Evolutionary conservation across 2,797 vertebrate genomes (phyloP).

Genomic region (Characodon lateralis): DNA sequence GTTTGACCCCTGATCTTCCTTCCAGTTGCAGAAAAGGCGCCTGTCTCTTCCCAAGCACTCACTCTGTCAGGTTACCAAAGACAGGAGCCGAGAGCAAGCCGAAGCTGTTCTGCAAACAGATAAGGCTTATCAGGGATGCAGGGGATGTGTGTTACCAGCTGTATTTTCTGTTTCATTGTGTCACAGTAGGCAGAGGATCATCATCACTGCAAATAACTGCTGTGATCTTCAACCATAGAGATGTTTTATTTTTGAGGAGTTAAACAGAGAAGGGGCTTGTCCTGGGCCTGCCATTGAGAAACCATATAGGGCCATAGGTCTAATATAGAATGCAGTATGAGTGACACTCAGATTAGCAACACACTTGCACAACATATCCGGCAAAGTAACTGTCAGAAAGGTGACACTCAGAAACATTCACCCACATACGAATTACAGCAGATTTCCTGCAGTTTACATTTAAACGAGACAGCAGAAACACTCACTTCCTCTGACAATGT

Average conservation of each 20-base stretch:
- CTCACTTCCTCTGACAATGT: conserved; percentile 57
- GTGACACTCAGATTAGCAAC: conserved; percentile 67
- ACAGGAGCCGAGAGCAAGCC: conserved; percentile 21
- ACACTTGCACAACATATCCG: conserved; percentile 47
- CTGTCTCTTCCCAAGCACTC: conserved; percentile 65
- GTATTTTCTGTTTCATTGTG: conserved; percentile 53
- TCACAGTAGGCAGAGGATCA: conserved; percentile 20
- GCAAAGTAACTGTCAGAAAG: conserved; percentile 52
- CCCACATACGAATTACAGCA: conserved; percentile 22
- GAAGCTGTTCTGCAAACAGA: conserved; percentile 64
- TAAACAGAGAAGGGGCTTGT: conserved; percentile 57
- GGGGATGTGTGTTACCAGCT: conserved; percentile 51
- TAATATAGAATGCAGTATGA: conserved; percentile 64
- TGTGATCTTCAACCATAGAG: conserved; percentile 25
- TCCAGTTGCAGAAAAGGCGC: conserved; percentile 73
- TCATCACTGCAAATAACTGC: conserved; percentile 33
- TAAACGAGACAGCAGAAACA: conserved; percentile 30
- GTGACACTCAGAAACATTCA: conserved; percentile 24
- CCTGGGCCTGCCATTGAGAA: conserved; percentile 42
- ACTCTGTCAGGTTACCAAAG: conserved; percentile 54
- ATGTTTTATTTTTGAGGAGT: conserved; percentile 56
- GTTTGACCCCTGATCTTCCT: conserved; percentile 84
- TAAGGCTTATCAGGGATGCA: conserved; percentile 72
- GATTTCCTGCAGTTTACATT: conserved; percentile 17
- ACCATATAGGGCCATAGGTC: conserved; percentile 69